Evolutionary conservation across 1,140 invertebrate genomes (phyloP), one percentile per base, ranked within the genome.

Genomic region (Trichomalopsis sarcophagae): DNA sequence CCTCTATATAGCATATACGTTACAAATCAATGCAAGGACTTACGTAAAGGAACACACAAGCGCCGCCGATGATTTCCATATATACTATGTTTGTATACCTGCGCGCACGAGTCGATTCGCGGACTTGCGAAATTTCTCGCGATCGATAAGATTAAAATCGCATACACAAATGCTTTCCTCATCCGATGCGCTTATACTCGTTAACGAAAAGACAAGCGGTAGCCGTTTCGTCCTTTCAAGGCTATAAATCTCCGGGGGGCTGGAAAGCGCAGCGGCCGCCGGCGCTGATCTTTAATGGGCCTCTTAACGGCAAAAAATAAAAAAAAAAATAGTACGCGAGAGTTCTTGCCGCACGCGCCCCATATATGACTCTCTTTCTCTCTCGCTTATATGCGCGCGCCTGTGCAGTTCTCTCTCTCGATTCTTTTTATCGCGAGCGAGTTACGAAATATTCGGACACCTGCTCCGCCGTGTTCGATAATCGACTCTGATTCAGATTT

Each of bases 391-490:
- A 27, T 27, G 55, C 13, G 2, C 47, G 40, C 9, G 10, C 10
- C 9, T 11, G 10, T 44, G 40, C 27, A 27, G 27, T 27, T 27
- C 27, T 27, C 27, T 27, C 27, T 27, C 27, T 44, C 55, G 55
- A 62, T 62, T 62, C 17, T n/a, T 80, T 14, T 80, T 14, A 23
- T 40, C 21, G 7, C 27, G 55, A 13, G 55, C 69, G 6, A 17
- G 33, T 76, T 82, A 82, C 47, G 27, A 74, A 74, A 74, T 23
- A 82, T 66, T 66, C 33, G 30, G 33, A 33, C 81, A 82, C 33
- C 55, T 82, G 81, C 27, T 36, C 33, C 40, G 50, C 74, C n/a
- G n/a, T 44, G 69, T 74, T 68, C 69, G 74, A 68, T 82, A 82
- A 76, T 36, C 5, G 33, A 62, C 30, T 14, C 0, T n/a, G 23